These are phyloP conservation scores for Phocides pigmalion DNA, from an alignment of 1,140 invertebrate species.

Conservation along the genomic window DNA sequence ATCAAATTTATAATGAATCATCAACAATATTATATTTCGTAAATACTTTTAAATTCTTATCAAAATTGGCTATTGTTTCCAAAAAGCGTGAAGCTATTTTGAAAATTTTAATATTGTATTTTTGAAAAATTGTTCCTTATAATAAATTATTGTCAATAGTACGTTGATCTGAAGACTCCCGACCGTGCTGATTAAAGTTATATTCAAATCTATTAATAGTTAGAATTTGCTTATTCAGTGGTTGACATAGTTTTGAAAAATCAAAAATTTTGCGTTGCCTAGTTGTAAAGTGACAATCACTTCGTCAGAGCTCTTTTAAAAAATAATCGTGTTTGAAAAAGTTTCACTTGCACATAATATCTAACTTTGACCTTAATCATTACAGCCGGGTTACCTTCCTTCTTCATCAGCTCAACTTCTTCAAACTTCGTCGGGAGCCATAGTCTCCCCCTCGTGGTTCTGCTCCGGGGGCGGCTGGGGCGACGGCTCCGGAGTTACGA, in stretches of 20 bases:
- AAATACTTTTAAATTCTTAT: not conserved
- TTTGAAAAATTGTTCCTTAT: slow-evolving; percentile 21
- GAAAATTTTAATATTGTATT: not conserved
- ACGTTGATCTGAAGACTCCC: not conserved
- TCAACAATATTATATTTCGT: too few species aligned
- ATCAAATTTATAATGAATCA: too few species aligned
- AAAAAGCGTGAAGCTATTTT: slow-evolving; percentile 9
- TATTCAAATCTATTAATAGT: too few species aligned
- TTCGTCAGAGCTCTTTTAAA: not conserved
- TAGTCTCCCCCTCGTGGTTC: slow-evolving; percentile 60
- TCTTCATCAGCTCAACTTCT: not conserved
- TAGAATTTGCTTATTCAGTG: too few species aligned
- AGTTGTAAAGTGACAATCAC: too few species aligned
- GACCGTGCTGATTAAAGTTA: slow-evolving; percentile 12
- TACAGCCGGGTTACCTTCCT: not conserved
- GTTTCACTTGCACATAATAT: not conserved
- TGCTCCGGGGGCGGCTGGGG: slow-evolving; percentile 60
- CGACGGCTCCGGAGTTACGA: slow-evolving; percentile 30
- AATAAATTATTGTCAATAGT: slow-evolving; percentile 26
- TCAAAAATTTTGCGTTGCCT: too few species aligned
- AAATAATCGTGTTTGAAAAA: too few species aligned
- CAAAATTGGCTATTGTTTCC: slow-evolving; percentile 11
- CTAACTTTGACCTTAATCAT: not conserved
- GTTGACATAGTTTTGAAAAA: too few species aligned
- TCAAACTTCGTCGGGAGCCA: slow-evolving; percentile 83